Evolutionary conservation across 2,797 vertebrate genomes (phyloP).

Genomic region (Pantherophis vulpinus): DNA sequence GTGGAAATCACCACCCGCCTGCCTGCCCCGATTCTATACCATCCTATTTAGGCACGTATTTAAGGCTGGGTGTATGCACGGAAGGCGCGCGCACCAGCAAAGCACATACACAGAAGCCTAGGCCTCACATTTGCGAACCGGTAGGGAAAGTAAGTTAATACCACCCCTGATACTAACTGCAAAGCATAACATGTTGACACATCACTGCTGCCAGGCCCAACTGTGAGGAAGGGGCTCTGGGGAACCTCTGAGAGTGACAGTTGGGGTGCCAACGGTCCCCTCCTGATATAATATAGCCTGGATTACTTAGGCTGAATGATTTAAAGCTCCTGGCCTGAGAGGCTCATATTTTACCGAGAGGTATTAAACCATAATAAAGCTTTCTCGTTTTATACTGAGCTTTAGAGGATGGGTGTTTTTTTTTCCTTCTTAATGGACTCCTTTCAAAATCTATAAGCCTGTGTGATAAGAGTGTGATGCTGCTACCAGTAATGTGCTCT

Average conservation of each 20-base stretch:
- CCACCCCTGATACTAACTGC: not conserved
- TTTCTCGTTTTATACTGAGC: slow-evolving; percentile 52
- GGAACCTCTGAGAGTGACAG: not conserved
- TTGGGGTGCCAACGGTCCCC: not conserved
- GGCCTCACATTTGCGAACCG: no score
- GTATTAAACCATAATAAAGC: slow-evolving; percentile 24
- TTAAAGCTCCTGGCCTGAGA: slow-evolving; percentile 14
- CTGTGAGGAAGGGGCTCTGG: not conserved
- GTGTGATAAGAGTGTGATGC: slow-evolving; percentile 27
- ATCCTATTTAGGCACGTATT: no score
- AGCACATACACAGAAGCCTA: no score
- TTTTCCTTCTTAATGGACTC: slow-evolving; percentile 13
- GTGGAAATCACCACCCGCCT: no score
- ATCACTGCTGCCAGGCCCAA: not conserved
- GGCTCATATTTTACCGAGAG: not conserved
- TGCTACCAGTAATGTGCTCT: slow-evolving; percentile 19
- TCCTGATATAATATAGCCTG: not conserved
- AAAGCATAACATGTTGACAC: not conserved
- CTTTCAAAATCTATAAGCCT: slow-evolving; percentile 48
- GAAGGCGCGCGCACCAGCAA: no score
- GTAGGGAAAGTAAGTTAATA: no score
- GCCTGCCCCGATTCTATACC: no score
- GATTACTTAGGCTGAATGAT: slow-evolving; percentile 2
- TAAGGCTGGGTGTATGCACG: no score
- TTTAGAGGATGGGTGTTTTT: slow-evolving; percentile 45